Conservation (phyloP, 2,113 vertebrate species). For the Rhea americana region DNA sequence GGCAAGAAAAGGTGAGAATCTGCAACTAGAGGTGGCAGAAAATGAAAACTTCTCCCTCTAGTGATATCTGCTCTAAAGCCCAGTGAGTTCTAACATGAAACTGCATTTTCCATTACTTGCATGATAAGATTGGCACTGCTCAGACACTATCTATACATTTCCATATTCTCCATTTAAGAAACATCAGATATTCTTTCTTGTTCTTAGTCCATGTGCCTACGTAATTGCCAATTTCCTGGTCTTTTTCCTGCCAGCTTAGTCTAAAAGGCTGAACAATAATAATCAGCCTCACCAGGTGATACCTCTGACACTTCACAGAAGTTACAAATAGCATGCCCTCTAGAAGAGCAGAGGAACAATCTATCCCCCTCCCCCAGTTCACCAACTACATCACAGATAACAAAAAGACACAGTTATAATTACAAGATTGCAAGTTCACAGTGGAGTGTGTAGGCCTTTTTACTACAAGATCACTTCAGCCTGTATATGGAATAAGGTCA, state of each 20-base stretch:
- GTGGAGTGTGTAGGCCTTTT: neutral
- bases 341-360: neutral
- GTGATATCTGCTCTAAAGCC: neutral
- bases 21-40: neutral
- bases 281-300: neutral
- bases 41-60: neutral
- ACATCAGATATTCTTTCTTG: neutral
- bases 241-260: neutral
- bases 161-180: neutral
- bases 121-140: neutral
- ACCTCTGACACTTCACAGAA: neutral
- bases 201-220: neutral
- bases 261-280: neutral
- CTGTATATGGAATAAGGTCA: neutral
- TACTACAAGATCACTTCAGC: neutral
- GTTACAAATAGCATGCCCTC: neutral
- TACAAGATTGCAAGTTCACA: neutral
- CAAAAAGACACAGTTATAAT: neutral
- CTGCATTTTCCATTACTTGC: neutral
- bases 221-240: neutral
- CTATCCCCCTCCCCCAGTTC: too few species aligned
- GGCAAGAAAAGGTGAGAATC: neutral
- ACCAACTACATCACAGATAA: neutral
- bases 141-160: neutral
- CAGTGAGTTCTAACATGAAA: neutral